Conservation (phyloP, 2,113 vertebrate genomes). For the Gorilla gorilla region DNA sequence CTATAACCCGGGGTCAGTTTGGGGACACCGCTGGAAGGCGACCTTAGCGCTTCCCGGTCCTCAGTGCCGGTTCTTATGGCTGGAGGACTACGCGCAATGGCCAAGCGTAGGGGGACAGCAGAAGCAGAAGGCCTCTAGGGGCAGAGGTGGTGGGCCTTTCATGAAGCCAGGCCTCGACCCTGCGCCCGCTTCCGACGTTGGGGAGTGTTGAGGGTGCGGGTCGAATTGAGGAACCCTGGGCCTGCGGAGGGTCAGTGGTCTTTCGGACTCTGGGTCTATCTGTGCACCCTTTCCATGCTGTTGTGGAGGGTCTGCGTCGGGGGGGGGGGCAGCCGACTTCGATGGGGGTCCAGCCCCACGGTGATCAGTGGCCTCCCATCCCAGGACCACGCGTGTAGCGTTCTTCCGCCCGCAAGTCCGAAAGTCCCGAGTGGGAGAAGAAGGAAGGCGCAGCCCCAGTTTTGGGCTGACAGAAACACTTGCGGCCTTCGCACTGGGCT, state of each 20-base stretch:
- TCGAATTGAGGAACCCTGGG: neutral
- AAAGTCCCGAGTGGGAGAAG: neutral
- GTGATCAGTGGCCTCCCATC: neutral
- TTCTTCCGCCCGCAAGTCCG: neutral
- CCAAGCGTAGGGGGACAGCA: neutral
- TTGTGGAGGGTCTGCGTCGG: rapidly evolving
- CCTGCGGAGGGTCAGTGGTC: neutral
- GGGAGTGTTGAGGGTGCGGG: neutral
- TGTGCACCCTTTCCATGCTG: neutral
- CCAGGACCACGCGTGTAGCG: neutral
- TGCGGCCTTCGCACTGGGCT: neutral
- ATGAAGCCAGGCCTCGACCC: neutral
- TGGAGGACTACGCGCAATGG: neutral
- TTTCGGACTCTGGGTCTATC: neutral
- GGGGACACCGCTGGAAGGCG: neutral
- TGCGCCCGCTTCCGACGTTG: neutral
- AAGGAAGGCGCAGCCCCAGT: neutral
- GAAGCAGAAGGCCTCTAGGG: neutral
- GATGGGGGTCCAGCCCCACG: neutral
- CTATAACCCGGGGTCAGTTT: neutral
- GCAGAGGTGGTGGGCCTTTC: neutral
- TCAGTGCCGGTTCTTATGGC: neutral
- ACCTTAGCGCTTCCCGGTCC: neutral
- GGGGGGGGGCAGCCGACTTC: neutral
- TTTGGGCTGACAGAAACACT: neutral